Conservation (phyloP, 2,888 invertebrate genomes). For the Metacarcinus magister region DNA sequence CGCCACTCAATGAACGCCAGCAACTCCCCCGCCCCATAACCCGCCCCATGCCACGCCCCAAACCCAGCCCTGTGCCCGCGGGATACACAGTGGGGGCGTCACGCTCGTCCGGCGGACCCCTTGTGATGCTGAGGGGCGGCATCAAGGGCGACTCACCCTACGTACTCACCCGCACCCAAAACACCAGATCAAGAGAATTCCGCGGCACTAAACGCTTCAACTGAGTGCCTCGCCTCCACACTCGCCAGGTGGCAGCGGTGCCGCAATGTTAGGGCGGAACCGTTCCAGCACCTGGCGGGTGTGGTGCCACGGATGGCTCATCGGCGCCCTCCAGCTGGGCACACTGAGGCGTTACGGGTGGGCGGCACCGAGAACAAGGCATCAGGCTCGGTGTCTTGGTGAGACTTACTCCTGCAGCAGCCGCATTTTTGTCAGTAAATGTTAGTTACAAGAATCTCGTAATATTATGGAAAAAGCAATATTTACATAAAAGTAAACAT, state of each 20-base stretch:
- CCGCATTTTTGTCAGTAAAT: neutral
- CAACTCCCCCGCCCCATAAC: neutral
- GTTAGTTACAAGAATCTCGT: too few relatives aligned
- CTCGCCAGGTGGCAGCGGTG: neutral
- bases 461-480: too few relatives aligned
- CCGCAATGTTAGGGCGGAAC: neutral
- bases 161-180: neutral
- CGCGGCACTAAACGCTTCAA: neutral
- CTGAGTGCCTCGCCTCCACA: neutral
- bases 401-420: neutral
- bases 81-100: conserved; percentile 8
- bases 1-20: neutral
- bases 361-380: neutral
- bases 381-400: neutral
- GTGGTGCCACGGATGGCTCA: neutral
- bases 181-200: neutral
- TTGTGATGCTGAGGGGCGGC: neutral
- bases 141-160: neutral
- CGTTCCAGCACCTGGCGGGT: neutral
- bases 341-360: neutral
- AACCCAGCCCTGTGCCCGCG: neutral
- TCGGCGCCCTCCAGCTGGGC: neutral
- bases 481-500: too few relatives aligned
- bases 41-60: neutral
- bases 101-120: neutral